Base-by-base conservation (phyloP, 2,113 vertebrate species). In the Brachirus orientalis region DNA sequence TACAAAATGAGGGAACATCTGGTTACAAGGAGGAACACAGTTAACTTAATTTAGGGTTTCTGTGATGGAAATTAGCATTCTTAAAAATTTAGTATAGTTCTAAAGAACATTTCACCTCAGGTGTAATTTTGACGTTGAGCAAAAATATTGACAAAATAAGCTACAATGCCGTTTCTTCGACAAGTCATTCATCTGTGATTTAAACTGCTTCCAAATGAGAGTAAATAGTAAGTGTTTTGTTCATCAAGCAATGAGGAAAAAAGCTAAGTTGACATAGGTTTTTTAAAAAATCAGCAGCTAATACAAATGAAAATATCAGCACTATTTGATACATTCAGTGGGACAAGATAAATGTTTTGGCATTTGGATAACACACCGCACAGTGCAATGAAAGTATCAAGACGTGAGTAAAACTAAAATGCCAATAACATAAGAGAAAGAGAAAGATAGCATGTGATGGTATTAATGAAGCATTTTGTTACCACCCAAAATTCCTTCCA, bases 391-490 rank as follows among this genome's bases (percentile, higher is more conserved):
- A 45, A 44, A 35, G 10, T 45, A 62, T 47, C 46, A 69, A 69
- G 57, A 52, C 47, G 45, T 54, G 18, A 74, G 4, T 14, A 12
- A 52, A 52, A n/a, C n/a, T n/a, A n/a, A n/a, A 10, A 60, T 10
- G 9, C 10, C 14, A 50, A 50, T 18, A 46, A 17, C 28, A 28
- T 11, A n/a, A 65, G 3, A 75, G 18, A 58, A 22, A 0, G 41
- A 43, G 48, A 59, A 22, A 0, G 41, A 43, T 45, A 59, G 54
- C 10, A 47, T 41, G 52, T 47, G 36, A 63, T 57, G 47, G 28
- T 20, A 75, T 89, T 90, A 87, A 86, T 83, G 33, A 88, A 86
- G 81, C 74, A 41, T 51, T 75, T 45, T 65, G 28, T 60, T 43
- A 69, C 44, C 38, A 75, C 78, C 63, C 43, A 74, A 77, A 28